These are phyloP conservation scores for Columba guinea DNA, from an alignment of 2,797 vertebrate species.

Conservation along the genomic window DNA sequence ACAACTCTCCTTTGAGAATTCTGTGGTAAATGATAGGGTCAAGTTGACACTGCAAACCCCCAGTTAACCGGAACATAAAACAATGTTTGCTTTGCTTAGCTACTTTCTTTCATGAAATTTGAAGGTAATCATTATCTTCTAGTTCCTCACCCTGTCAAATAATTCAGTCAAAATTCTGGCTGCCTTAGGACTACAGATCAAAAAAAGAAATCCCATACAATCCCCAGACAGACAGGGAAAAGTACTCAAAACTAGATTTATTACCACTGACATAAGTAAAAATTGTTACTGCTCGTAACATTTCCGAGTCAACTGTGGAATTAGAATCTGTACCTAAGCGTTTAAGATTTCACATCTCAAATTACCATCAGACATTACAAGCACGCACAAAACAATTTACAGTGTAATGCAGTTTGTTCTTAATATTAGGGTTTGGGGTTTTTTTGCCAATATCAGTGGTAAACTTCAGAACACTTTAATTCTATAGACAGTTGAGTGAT, in stretches of 20 bases:
- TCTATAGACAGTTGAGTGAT: not conserved
- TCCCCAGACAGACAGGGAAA: not conserved
- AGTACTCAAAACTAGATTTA: not conserved
- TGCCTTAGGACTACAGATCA: not conserved
- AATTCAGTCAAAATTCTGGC: not conserved
- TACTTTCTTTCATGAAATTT: not conserved
- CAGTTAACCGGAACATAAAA: not conserved
- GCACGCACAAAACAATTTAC: not conserved
- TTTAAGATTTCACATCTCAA: not conserved
- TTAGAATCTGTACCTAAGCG: not conserved
- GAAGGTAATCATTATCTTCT: not conserved
- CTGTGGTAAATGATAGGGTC: not conserved
- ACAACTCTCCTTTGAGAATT: not conserved
- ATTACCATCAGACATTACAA: not conserved
- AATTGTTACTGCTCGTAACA: not conserved
- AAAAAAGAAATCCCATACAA: not conserved
- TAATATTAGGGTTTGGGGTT: not conserved
- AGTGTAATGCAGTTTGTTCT: not conserved
- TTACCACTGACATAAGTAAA: not conserved
- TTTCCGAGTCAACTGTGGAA: not conserved
- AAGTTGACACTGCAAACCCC: not conserved
- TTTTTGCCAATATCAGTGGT: not conserved
- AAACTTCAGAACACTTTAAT: not conserved
- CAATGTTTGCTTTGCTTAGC: not conserved
- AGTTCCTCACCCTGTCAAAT: not conserved